Evolutionary conservation across 2,888 invertebrate species (phyloP).

Genomic region (Alcis repandata): DNA sequence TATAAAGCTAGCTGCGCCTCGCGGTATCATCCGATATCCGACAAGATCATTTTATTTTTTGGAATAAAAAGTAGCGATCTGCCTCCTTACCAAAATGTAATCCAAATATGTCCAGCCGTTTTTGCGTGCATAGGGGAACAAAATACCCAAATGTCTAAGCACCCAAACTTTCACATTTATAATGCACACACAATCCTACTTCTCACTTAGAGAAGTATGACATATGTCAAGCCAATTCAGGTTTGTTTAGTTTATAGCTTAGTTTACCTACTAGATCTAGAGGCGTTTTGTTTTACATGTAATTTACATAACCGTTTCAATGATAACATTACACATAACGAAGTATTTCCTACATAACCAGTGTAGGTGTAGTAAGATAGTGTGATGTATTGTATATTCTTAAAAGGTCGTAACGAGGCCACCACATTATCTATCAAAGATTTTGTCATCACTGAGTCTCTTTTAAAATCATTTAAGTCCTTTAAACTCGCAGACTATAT

Average conservation of each 20-base stretch:
- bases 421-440: conserved; percentile 32
- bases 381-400: conserved; percentile 3
- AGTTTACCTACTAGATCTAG: not conserved
- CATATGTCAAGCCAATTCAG: not conserved
- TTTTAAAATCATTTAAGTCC: conserved; percentile 16
- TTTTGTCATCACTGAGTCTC: conserved; percentile 13
- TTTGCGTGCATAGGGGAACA: too few species aligned
- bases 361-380: conserved; percentile 17
- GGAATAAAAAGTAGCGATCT: too few species aligned
- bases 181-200: too few species aligned
- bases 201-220: too few species aligned
- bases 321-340: conserved; percentile 1
- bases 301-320: not conserved
- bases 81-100: too few species aligned
- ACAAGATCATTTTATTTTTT: too few species aligned
- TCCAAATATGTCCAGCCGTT: too few species aligned
- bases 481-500: conserved; percentile 5
- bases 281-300: not conserved
- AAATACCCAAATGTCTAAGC: too few species aligned
- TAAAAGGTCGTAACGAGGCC: conserved; percentile 23
- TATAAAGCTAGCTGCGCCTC: too few species aligned
- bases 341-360: conserved; percentile 2
- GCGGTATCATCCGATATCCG: too few species aligned
- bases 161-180: too few species aligned
- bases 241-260: not conserved